phyloP scores from a whole-genome alignment of 2,888 invertebrate genomes.

The Allophyes oxyacanthae region DNA sequence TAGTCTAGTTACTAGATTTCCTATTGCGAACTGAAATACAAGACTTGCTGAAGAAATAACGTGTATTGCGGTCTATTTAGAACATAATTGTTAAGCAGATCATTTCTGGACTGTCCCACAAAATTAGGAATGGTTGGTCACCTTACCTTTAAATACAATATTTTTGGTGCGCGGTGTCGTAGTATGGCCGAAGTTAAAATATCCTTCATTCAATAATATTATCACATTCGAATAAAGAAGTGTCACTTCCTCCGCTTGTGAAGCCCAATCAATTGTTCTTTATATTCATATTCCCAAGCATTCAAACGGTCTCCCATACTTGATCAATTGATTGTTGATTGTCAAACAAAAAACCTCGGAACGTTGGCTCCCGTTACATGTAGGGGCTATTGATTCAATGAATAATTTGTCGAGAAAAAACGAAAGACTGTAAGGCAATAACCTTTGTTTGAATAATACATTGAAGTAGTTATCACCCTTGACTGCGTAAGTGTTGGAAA shows the following conservation, averaged over 20 bases:
- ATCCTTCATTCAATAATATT: slow-evolving; percentile 7
- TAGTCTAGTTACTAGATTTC: too few species aligned
- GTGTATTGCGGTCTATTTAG: too few species aligned
- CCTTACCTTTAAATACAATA: slow-evolving; percentile 3
- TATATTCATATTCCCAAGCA: slow-evolving; percentile 42
- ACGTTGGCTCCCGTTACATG: slow-evolving; percentile 9
- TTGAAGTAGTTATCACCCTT: slow-evolving; percentile 21
- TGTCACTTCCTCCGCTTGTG: slow-evolving; percentile 10
- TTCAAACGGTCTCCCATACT: slow-evolving; percentile 45
- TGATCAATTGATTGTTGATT: slow-evolving; percentile 51
- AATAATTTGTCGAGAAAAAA: slow-evolving; percentile 22
- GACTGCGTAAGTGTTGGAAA: too few species aligned
- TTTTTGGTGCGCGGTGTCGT: not conserved
- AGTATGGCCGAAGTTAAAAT: not conserved
- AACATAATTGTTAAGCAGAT: too few species aligned
- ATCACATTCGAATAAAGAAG: slow-evolving; percentile 3
- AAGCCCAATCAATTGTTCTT: slow-evolving; percentile 33
- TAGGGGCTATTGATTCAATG: slow-evolving; percentile 27
- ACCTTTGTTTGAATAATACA: slow-evolving; percentile 45
- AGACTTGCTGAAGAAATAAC: too few species aligned
- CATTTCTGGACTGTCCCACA: slow-evolving; percentile 1
- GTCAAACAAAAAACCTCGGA: slow-evolving; percentile 40
- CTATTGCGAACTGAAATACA: too few species aligned
- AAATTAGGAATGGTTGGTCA: not conserved
- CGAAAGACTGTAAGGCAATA: slow-evolving; percentile 18